Percentiles rank a stretch among this genome's conserved stretches.
Evolutionary conservation across 2,797 vertebrate species (phyloP).

Genomic region (Lutjanus campechanus): DNA sequence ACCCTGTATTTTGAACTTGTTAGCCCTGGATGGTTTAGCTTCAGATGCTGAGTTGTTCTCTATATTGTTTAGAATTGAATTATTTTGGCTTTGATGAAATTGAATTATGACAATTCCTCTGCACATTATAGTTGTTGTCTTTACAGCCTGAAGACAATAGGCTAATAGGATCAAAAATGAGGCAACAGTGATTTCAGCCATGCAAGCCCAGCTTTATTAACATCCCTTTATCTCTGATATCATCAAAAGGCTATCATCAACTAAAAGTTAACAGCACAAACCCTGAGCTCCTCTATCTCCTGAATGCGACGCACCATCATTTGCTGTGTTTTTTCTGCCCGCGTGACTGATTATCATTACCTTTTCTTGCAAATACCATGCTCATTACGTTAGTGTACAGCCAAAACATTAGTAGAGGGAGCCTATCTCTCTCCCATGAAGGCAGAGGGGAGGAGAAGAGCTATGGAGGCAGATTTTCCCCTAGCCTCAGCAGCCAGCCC

Average conservation of each 20-base stretch:
- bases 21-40: conserved; percentile 27
- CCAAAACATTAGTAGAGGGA: conserved; percentile 85
- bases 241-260: conserved; percentile 84
- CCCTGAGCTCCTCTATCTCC: conserved; percentile 82
- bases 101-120: conserved; percentile 53
- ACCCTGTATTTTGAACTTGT: conserved; percentile 13
- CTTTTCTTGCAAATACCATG: conserved; percentile 90
- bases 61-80: conserved; percentile 33
- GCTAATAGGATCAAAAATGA: conserved; percentile 78
- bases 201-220: conserved; percentile 76
- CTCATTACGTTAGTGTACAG: conserved; percentile 88
- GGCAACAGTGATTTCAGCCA: conserved; percentile 69
- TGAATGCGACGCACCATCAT: conserved; percentile 83
- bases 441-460: conserved; percentile 82
- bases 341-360: conserved; percentile 90
- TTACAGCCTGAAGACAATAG: conserved; percentile 69
- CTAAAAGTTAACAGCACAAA: conserved; percentile 84
- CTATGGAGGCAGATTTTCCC: conserved; percentile 87
- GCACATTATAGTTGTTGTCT: conserved; percentile 65
- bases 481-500: conserved; percentile 89
- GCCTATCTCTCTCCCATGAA: conserved; percentile 86
- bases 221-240: conserved; percentile 81
- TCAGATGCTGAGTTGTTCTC: conserved; percentile 12
- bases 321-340: conserved; percentile 79
- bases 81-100: conserved; percentile 43